These are phyloP conservation scores for Hydrophis major DNA, from an alignment of 2,797 vertebrate species.

Conservation along the genomic window DNA sequence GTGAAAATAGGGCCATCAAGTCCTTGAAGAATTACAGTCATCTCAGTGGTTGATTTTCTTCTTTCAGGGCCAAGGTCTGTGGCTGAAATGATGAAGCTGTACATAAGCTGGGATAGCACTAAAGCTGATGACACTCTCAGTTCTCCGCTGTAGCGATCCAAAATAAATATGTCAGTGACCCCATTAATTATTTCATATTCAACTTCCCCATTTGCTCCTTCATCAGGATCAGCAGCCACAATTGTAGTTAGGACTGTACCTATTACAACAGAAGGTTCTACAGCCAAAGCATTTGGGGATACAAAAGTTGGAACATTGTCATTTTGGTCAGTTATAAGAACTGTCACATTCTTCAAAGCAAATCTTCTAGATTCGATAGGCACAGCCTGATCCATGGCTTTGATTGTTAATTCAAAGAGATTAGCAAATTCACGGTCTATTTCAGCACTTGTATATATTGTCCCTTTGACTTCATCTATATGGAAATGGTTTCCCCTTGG, in stretches of 20 bases:
- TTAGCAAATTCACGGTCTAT: slow-evolving; percentile 96
- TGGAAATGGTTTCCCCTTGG: slow-evolving; percentile 90
- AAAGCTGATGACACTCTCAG: slow-evolving; percentile 88
- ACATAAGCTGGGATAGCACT: slow-evolving; percentile 85
- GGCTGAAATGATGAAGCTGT: slow-evolving; percentile 90
- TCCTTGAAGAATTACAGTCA: slow-evolving; percentile 92
- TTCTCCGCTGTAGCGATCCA: slow-evolving; percentile 96
- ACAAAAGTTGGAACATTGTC: slow-evolving; percentile 91
- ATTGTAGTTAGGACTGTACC: slow-evolving; percentile 93
- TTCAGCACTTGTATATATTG: slow-evolving; percentile 84
- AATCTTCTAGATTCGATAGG: slow-evolving; percentile 87
- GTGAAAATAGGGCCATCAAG: slow-evolving; percentile 90
- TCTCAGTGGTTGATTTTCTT: slow-evolving; percentile 85
- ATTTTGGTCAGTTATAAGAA: slow-evolving; percentile 93
- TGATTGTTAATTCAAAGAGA: slow-evolving; percentile 92
- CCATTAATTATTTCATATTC: slow-evolving; percentile 93
- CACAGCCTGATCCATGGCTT: slow-evolving; percentile 91
- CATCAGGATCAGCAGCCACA: slow-evolving; percentile 89
- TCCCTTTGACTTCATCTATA: slow-evolving; percentile 83
- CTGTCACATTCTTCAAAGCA: slow-evolving; percentile 93
- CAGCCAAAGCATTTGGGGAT: slow-evolving; percentile 91
- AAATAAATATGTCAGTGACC: slow-evolving; percentile 89
- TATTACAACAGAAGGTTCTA: slow-evolving; percentile 86
- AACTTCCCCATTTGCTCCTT: slow-evolving; percentile 93
- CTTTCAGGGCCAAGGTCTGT: slow-evolving; percentile 89